Evolutionary conservation across 2,888 invertebrate genomes (phyloP), one percentile per base, ranked within the genome.

Genomic region (Drosophila ustulata): DNA sequence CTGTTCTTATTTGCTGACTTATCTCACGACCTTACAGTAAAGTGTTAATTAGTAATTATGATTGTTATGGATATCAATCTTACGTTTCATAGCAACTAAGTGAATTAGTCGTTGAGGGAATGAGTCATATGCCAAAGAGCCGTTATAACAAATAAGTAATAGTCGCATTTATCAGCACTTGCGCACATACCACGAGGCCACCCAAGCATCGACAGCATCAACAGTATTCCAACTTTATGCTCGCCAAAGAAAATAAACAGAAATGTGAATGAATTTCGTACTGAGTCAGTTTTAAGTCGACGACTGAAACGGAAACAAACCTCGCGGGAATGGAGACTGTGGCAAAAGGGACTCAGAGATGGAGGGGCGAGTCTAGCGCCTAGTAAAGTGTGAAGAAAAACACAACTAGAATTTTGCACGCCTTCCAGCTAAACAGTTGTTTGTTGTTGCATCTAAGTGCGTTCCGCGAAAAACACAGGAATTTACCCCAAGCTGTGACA

Each of bases 401-500:
- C 65, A 52, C 61, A 52, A 64, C 23, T 71, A 47, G 28, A 71
- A 86, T 82, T 85, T 82, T 71, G 82, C 82, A 84, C 74, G 83
- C 74, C 70, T 75, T 82, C 78, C 74, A 82, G 85, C 74, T 78
- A 85, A 88, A 61, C 75, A 82, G 65, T 82, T 85, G 88, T 88
- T 85, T 89, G 82, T 88, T 74, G 64, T 81, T 73, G 77, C 26
- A 66, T 66, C 79, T 66, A 82, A 66, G 79, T 61, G 75, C 79
- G 75, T 78, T 87, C 82, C 67, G 58, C 89, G 85, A 89, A 83
- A 68, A 61, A 51, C 68, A 26, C 58, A 61, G 85, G 85, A 87
- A 89, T 83, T 66, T 89, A 88, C 89, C 82, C 89, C 82, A 82
- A 82, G 82, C 82, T 81, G 82, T 71, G 82, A 74, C 81, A 80